phyloP scores from a whole-genome alignment of 2,888 invertebrate species.

The Rhagonycha fulva region DNA sequence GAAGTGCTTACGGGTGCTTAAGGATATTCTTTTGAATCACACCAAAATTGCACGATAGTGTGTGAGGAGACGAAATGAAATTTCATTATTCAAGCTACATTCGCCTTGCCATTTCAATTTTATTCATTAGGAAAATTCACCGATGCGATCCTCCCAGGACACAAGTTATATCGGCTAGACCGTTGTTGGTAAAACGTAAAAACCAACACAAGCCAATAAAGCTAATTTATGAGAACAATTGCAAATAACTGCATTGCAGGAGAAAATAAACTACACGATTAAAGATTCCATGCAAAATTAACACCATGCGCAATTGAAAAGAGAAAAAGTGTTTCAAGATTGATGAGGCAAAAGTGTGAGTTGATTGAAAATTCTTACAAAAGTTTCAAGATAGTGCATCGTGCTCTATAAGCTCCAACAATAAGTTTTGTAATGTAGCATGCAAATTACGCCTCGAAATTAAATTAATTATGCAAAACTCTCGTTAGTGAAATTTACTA shows the following conservation, averaged over 20 bases:
- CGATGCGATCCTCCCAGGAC: not conserved
- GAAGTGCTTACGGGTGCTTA: conserved; percentile 28
- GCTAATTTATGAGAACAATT: conserved; percentile 24
- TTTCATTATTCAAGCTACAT: conserved; percentile 17
- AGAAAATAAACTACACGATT: conserved; percentile 8
- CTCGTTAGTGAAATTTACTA: conserved; percentile 29
- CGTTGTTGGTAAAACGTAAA: conserved; percentile 4
- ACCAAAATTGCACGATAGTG: conserved; percentile 19
- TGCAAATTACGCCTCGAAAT: conserved; percentile 30
- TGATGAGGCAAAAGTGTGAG: conserved; percentile 4
- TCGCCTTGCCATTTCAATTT: not conserved
- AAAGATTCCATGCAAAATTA: conserved; percentile 1
- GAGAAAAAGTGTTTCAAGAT: not conserved
- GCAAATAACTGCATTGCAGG: conserved; percentile 30
- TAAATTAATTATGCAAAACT: conserved; percentile 34
- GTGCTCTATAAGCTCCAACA: conserved; percentile 12
- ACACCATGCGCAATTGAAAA: not conserved
- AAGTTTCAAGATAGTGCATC: conserved; percentile 13
- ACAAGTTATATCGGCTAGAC: conserved; percentile 1
- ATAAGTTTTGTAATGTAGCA: conserved; percentile 16
- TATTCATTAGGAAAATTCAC: not conserved
- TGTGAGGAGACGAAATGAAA: conserved; percentile 5
- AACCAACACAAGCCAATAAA: conserved; percentile 14
- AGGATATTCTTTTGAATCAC: conserved; percentile 23
- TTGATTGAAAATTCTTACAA: conserved; percentile 9